These are phyloP conservation scores for Brachionus paranguensis DNA, from an alignment of 1,140 invertebrate species.

Conservation along the genomic window DNA sequence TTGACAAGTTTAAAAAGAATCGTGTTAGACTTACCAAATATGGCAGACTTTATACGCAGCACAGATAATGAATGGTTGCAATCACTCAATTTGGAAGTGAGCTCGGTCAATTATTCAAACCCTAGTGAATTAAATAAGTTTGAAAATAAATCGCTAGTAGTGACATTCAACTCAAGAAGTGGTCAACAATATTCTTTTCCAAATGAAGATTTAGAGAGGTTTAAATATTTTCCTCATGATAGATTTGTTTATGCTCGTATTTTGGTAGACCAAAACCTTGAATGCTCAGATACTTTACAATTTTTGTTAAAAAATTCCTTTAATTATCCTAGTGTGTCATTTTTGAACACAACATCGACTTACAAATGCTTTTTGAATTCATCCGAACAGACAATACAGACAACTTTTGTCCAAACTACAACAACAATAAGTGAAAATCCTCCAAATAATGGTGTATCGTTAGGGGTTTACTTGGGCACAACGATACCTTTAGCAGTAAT, in stretches of 20 bases:
- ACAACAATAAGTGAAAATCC: background rate
- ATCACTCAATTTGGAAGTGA: background rate
- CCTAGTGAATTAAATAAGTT: background rate
- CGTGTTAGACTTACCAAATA: background rate
- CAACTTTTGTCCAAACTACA: background rate
- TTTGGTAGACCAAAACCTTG: background rate
- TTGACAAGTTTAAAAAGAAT: background rate
- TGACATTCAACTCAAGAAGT: slow-evolving; percentile 16
- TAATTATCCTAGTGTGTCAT: background rate
- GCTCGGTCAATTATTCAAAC: background rate
- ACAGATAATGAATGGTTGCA: background rate
- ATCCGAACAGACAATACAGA: background rate
- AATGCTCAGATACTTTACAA: background rate
- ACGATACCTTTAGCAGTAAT: background rate
- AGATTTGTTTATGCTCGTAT: slow-evolving; percentile 1
- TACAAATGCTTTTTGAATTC: background rate
- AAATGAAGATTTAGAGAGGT: background rate
- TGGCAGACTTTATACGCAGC: background rate
- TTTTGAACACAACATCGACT: slow-evolving; percentile 2
- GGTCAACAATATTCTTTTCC: background rate
- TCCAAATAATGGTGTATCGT: background rate
- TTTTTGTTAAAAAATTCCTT: background rate
- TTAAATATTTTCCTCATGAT: slow-evolving; percentile 15
- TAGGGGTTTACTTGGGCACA: background rate
- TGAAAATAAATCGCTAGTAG: background rate